Conservation (phyloP, 1,140 invertebrate genomes). For the Bombus turneri region DNA sequence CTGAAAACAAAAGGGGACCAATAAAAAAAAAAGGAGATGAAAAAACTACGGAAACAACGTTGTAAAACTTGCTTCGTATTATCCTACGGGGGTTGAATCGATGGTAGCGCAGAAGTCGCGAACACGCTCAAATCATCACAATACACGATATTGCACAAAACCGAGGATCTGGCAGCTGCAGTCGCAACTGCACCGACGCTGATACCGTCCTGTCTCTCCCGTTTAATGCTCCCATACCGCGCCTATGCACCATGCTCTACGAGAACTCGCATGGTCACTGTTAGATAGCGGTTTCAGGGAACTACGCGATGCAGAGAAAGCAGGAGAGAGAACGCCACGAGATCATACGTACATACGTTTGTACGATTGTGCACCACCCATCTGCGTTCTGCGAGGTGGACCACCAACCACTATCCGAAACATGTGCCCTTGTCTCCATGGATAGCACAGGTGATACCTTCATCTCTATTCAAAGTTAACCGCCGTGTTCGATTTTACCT, state of each 20-base stretch:
- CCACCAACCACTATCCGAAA: constrained; percentile 32
- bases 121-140: not conserved
- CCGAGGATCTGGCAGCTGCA: constrained; percentile 26
- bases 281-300: constrained; percentile 36
- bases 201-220: constrained; percentile 25
- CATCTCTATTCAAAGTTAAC: constrained; percentile 6
- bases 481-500: not conserved
- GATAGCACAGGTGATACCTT: not conserved
- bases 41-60: not conserved
- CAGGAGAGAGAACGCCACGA: not conserved
- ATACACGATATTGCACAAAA: constrained; percentile 28
- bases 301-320: not conserved
- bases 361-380: constrained; percentile 56
- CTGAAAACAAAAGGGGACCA: not conserved
- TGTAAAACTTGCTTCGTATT: constrained; percentile 10
- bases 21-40: not conserved
- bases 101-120: not conserved
- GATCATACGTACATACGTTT: constrained; percentile 37
- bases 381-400: constrained; percentile 56
- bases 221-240: constrained; percentile 33
- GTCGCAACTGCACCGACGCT: constrained; percentile 30
- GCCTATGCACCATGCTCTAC: constrained; percentile 19
- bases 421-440: constrained; percentile 7
- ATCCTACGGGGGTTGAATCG: constrained; percentile 7
- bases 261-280: constrained; percentile 21